Base-by-base conservation (phyloP, 2,797 vertebrate species). In the Sebastes elongatus region DNA sequence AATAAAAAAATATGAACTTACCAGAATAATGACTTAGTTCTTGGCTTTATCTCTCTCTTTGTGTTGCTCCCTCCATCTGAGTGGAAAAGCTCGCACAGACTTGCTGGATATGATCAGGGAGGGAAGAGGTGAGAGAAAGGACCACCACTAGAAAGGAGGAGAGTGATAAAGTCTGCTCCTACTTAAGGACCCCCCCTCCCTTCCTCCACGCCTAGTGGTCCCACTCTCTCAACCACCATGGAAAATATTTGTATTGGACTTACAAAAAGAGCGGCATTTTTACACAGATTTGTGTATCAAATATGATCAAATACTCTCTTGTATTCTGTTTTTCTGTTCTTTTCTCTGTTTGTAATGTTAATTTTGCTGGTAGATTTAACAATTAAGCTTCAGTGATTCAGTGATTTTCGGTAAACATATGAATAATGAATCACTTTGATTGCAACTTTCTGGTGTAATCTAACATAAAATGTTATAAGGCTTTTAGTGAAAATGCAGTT, bases 161-260 rank as follows among this genome's bases (percentile, higher is more conserved):
- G 87, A 91, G 92, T 87, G 86, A 92, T 91, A 86, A 93, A 91
- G 88, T 91, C 83, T 63, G 85, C 91, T 89, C 80, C 87, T 94
- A 94, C 93, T 95, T 94, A 95, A 94, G 89, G 85, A 86, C 87
- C 90, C 89, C 87, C 80, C 78, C 62, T 80, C 67, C 38, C 56
- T 86, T 72, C n/a, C 86, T 89, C 89, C 92, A 91, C 88, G 87
- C 89, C 91, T 85, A 80, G 82, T 90, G 84, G 84, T 92, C 87
- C 86, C 86, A 86, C 89, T 91, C 70, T 71, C 74, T 85, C 65
- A 78, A 89, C 90, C 92, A 90, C 88, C 64, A 88, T 70, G 82
- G 83, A 93, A 92, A 93, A 94, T 93, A 93, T 94, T 94, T 93
- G 74, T 80, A 60, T 85, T 88, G 80, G 89, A 90, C 80, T 56